Evolutionary conservation across 2,888 invertebrate genomes (phyloP).

Genomic region (Myopa tessellatipennis): DNA sequence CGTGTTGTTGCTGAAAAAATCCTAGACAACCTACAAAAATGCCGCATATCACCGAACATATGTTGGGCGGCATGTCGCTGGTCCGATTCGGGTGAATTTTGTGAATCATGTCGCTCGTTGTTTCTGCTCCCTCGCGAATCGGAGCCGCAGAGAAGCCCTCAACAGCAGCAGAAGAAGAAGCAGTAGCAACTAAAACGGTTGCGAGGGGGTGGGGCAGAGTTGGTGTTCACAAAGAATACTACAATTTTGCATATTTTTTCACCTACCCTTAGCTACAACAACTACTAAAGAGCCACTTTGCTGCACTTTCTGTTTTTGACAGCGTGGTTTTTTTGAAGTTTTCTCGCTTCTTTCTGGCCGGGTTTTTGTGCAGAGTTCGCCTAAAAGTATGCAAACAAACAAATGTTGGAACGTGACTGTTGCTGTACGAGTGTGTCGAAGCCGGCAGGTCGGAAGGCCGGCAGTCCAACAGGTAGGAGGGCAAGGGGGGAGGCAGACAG

Average conservation of each 20-base stretch:
- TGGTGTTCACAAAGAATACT: background rate
- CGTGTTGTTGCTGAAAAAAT: background rate
- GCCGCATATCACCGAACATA: background rate
- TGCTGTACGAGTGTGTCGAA: background rate
- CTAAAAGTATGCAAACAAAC: conserved; percentile 25
- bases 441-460: no score
- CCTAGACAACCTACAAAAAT: background rate
- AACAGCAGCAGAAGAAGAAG: background rate
- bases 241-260: conserved; percentile 1
- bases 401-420: conserved; percentile 2
- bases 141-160: background rate
- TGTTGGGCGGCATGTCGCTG: conserved; percentile 1
- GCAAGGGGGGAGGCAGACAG: no score
- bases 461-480: no score
- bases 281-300: conserved; percentile 8
- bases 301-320: conserved; percentile 1
- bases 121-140: background rate
- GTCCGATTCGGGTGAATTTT: background rate
- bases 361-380: background rate
- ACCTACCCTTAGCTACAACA: background rate
- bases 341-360: background rate
- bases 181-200: background rate
- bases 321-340: background rate
- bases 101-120: background rate
- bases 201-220: background rate